These are phyloP conservation scores for Myrmophylax atrothorax DNA, from an alignment of 2,113 vertebrate genomes.

Conservation along the genomic window DNA sequence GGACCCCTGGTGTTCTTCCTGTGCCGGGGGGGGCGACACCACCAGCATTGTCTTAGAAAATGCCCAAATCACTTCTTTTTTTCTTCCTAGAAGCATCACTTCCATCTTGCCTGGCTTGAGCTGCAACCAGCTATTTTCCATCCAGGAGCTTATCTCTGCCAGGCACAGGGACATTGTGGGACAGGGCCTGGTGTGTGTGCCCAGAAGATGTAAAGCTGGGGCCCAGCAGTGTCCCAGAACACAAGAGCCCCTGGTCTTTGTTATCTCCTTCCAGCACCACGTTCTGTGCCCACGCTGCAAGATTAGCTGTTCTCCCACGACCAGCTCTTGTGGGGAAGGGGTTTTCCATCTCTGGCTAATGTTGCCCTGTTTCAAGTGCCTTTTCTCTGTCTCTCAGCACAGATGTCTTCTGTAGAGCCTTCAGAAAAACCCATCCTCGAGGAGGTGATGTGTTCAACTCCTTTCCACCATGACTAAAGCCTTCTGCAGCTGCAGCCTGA, in stretches of 20 bases:
- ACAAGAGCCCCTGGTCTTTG: not conserved
- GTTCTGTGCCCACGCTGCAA: not conserved
- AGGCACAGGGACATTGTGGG: not conserved
- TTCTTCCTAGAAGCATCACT: slow-evolving; percentile 21
- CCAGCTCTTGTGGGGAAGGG: not conserved
- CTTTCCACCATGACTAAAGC: not conserved
- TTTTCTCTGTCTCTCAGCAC: not conserved
- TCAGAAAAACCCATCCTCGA: not conserved
- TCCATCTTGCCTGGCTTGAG: slow-evolving; percentile 33
- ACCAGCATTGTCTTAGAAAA: not conserved
- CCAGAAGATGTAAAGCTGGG: not conserved
- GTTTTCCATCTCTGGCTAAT: not conserved
- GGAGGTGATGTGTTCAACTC: not conserved
- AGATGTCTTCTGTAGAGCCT: not conserved
- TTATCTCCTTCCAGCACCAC: not conserved
- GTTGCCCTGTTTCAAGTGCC: not conserved
- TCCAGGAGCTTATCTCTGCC: slow-evolving; percentile 29
- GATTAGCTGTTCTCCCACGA: slow-evolving; percentile 17
- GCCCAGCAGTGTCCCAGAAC: not conserved
- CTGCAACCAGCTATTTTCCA: slow-evolving; percentile 9
- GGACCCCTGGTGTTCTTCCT: not conserved
- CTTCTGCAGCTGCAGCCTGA: not conserved
- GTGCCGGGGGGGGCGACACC: not conserved
- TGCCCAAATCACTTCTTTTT: not conserved
- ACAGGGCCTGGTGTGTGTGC: slow-evolving; percentile 20